A percentile compares a stretch with the other conserved stretches of the same genome.
These are phyloP conservation scores for Anoplopoma fimbria DNA, from an alignment of 2,113 vertebrate genomes.

Conservation along the genomic window DNA sequence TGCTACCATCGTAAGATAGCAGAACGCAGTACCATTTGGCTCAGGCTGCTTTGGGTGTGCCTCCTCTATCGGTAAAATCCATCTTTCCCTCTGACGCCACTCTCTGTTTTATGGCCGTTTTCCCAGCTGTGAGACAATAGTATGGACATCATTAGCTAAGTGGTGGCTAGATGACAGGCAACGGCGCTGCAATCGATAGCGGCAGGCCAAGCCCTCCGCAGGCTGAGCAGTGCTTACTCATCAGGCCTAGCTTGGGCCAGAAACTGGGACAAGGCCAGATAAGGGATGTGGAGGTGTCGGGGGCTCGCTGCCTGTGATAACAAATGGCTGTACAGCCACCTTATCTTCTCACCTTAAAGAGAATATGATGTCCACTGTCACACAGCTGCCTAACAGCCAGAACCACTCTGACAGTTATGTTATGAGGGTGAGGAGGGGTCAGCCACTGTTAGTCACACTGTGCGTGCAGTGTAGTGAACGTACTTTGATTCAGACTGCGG, in stretches of 20 bases:
- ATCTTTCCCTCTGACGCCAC: conserved; percentile 49
- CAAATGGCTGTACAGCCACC: conserved; percentile 66
- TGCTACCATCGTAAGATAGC: conserved; percentile 21
- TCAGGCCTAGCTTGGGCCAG: conserved; percentile 45
- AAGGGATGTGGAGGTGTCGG: conserved; percentile 70
- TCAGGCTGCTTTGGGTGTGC: conserved; percentile 52
- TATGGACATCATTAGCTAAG: conserved; percentile 83
- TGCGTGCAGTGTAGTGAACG: background rate
- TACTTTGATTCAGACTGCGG: background rate
- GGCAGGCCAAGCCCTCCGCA: conserved; percentile 48
- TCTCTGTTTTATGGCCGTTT: conserved; percentile 65
- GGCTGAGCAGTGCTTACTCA: conserved; percentile 74
- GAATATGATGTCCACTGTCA: conserved; percentile 73
- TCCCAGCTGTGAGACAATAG: conserved; percentile 65
- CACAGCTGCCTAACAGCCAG: conserved; percentile 52
- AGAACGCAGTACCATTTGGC: conserved; percentile 41
- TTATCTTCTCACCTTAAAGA: conserved; percentile 79
- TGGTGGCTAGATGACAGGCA: conserved; percentile 79
- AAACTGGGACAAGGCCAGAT: conserved; percentile 63
- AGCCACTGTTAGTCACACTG: conserved; percentile 29
- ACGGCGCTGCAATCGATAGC: conserved; percentile 71
- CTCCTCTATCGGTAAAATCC: conserved; percentile 57
- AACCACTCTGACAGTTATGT: conserved; percentile 49
- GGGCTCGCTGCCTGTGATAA: conserved; percentile 60
- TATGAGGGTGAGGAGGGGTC: conserved; percentile 47